Evolutionary conservation across 2,797 vertebrate genomes (phyloP).

Genomic region (Lacerta agilis): DNA sequence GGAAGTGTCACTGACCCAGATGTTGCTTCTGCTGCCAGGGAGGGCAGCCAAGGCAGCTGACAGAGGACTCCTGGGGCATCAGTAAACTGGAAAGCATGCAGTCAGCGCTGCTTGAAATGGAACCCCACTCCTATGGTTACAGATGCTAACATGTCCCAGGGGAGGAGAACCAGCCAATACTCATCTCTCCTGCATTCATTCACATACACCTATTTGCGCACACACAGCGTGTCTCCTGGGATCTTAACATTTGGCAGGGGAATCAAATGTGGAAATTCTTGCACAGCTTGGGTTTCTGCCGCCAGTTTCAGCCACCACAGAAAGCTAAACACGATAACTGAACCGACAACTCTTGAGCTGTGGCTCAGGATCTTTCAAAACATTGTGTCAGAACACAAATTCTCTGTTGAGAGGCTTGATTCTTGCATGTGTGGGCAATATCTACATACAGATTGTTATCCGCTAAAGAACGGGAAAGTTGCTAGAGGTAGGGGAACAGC

Average conservation of each 20-base stretch:
- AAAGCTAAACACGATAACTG: not conserved
- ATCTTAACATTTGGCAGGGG: not conserved
- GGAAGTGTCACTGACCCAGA: not conserved
- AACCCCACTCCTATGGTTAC: not conserved
- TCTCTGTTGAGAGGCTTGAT: not conserved
- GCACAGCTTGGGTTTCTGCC: not conserved
- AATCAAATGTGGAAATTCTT: constrained; percentile 24
- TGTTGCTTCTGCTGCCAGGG: not conserved
- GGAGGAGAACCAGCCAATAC: not conserved
- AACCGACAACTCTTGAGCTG: not conserved
- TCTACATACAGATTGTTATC: not conserved
- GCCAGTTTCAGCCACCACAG: not conserved
- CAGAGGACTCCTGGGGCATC: not conserved
- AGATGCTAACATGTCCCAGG: not conserved
- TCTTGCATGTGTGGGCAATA: not conserved
- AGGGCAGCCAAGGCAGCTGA: not conserved
- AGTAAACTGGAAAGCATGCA: not conserved
- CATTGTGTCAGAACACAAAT: not conserved
- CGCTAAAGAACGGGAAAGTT: not conserved
- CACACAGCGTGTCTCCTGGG: not conserved
- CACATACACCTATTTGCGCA: not conserved
- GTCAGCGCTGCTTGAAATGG: not conserved
- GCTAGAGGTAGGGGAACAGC: not conserved
- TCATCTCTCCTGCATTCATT: not conserved
- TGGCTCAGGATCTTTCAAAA: not conserved